These are phyloP conservation scores for Notamacropus eugenii DNA, from an alignment of 2,797 vertebrate species.

Conservation along the genomic window DNA sequence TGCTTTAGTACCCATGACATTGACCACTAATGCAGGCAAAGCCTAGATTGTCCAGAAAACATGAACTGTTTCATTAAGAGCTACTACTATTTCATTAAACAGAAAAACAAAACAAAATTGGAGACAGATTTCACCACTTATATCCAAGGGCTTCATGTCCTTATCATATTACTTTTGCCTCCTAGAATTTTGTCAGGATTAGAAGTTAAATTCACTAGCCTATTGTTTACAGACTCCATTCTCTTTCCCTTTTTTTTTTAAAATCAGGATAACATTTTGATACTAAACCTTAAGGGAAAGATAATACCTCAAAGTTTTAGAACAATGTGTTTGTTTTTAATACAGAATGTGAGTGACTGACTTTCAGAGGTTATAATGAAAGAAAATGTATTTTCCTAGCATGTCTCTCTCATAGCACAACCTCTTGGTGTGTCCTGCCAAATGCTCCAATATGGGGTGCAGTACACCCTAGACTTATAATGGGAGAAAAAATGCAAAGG, in stretches of 20 bases:
- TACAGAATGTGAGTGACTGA: neutral
- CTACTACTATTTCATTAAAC: neutral
- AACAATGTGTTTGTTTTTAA: too few relatives aligned
- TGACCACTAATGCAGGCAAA: neutral
- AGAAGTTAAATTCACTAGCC: neutral
- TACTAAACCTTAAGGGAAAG: neutral
- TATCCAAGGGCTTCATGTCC: neutral
- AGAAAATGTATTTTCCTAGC: neutral
- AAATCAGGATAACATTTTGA: neutral
- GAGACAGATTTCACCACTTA: neutral
- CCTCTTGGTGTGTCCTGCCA: neutral
- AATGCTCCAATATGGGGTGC: neutral
- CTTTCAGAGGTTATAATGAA: neutral
- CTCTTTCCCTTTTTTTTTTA: neutral
- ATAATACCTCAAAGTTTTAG: neutral
- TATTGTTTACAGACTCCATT: neutral
- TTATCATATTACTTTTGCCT: neutral
- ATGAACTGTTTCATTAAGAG: neutral
- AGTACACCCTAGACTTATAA: neutral
- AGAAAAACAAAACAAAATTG: neutral
- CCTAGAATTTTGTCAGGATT: neutral
- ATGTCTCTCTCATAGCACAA: neutral
- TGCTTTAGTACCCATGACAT: neutral
- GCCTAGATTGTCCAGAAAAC: neutral
- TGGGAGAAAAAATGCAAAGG: neutral